Evolutionary conservation across 2,113 vertebrate genomes (phyloP).

Genomic region (Ancistrus triradiatus): DNA sequence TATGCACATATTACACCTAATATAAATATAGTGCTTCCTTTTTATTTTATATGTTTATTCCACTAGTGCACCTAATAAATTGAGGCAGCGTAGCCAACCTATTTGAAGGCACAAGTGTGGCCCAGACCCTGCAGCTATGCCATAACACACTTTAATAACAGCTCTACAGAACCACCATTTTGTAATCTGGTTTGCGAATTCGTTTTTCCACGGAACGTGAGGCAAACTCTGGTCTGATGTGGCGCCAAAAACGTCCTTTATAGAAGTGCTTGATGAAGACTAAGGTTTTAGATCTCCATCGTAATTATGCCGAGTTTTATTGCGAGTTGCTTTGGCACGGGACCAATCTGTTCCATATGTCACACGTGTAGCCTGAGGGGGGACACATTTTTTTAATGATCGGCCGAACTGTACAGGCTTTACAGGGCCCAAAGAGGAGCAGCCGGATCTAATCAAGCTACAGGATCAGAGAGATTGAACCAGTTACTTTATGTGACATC

Average conservation of each 20-base stretch:
- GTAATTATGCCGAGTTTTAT: constrained; percentile 20
- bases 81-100: no score
- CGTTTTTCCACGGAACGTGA: constrained; percentile 3
- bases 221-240: constrained; percentile 26
- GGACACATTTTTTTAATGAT: constrained; percentile 37
- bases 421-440: not conserved
- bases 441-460: constrained; percentile 26
- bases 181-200: constrained; percentile 15
- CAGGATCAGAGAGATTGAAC: constrained; percentile 6
- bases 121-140: not conserved
- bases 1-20: no score
- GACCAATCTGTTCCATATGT: constrained; percentile 43
- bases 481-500: constrained; percentile 12
- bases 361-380: not conserved
- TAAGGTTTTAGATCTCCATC: constrained; percentile 25
- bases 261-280: constrained; percentile 31
- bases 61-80: no score
- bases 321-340: not conserved
- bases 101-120: not conserved
- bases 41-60: no score
- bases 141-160: no score
- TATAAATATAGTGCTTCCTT: no score
- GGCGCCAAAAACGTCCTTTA: constrained; percentile 26
- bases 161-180: not conserved
- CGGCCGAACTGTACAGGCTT: constrained; percentile 13